Conservation (phyloP, 1,140 invertebrate genomes). For the Camponotus floridanus region DNA sequence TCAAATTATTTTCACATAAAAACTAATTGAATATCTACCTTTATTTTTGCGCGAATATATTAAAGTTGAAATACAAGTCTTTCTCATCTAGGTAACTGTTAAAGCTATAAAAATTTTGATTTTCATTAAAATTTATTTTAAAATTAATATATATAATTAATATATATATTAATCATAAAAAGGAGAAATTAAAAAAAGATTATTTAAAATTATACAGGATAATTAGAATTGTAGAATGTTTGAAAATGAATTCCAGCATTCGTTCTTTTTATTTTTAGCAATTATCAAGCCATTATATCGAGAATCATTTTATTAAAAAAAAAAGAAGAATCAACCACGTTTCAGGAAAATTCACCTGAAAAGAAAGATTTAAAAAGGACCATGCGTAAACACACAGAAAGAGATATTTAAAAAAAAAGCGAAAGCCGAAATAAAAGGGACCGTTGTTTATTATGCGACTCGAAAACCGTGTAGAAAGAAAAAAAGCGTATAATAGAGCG, state of each 20-base stretch:
- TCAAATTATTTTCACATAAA: conserved; percentile 21
- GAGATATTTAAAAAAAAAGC: conserved; percentile 8
- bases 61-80: not conserved
- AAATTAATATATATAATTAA: no score
- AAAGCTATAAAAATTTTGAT: no score
- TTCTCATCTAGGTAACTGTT: not conserved
- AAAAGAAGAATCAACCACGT: conserved; percentile 3
- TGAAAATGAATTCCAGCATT: not conserved
- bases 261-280: not conserved
- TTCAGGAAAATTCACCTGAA: conserved; percentile 9
- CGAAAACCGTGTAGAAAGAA: conserved; percentile 4
- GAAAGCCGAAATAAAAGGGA: conserved; percentile 45
- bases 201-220: no score
- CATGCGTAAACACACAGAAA: conserved; percentile 19
- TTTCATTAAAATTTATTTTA: no score
- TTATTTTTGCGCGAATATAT: not conserved
- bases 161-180: no score
- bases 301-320: conserved; percentile 12
- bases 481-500: not conserved
- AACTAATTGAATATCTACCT: not conserved
- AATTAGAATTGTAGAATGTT: not conserved
- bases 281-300: not conserved
- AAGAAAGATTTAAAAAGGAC: not conserved
- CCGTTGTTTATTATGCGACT: conserved; percentile 35
- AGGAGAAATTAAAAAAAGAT: no score